Base-by-base conservation (phyloP, 2,113 vertebrate genomes). In the Solenodon paradoxus region DNA sequence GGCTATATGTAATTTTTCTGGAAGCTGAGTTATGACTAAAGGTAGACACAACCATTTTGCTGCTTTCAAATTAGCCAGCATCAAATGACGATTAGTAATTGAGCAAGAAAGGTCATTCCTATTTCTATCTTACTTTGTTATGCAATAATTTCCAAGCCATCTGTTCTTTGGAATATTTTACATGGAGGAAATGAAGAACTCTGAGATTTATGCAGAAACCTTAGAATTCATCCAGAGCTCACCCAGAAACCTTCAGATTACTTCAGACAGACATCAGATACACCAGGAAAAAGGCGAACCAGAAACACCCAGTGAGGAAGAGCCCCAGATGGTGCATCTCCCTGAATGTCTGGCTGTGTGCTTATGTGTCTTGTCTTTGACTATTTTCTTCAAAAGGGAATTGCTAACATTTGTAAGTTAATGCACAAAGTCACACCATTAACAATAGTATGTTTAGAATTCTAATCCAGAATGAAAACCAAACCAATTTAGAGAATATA, bases 141-240 rank as follows among this genome's bases (percentile, higher is more conserved):
- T 72, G 59, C 12, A 74, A 71, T 96, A 83, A 94, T 96, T 96
- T 94, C 53, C 47, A 84, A 94, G 45, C 83, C 74, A 92, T 93
- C 78, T 96, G 90, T 83, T 87, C 63, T 93, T 91, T 64, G 53
- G 68, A 85, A 89, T 96, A 92, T 93, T n/a, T 95, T 83, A 83
- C 83, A 53, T 40, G 32, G 57, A 79, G 68, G 78, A 91, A 94
- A 86, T 89, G 78, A 89, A 96, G 61, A 93, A 75, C 28, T 53
- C 68, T 24, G 15, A 85, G 74, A 68, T 90, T 81, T 91, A 83
- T 82, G 30, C 35, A 59, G 68, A 85, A 90, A 93, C 22, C n/a
- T 89, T 82, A 75, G 63, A 40, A 40, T 90, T 59, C 40, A 38
- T 35, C 24, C 38, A 38, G n/a, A 82, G 12, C 35, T 93, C 49